Evolutionary conservation across 2,888 invertebrate species (phyloP).

Genomic region (Aspidiotus rigidus): DNA sequence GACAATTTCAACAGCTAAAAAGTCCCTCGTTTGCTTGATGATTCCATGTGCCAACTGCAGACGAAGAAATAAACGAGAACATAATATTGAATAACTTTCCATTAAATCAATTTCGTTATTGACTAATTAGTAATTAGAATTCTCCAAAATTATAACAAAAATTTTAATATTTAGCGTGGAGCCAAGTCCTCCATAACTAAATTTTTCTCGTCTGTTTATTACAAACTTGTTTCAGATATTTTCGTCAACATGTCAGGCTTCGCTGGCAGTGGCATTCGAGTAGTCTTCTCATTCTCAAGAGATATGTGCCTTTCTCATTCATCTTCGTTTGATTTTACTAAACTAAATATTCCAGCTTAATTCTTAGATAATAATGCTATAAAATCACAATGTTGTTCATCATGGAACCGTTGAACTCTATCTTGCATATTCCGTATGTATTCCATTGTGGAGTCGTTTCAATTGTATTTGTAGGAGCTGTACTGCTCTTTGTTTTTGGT

Average conservation of each 20-base stretch:
- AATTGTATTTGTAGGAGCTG: slow-evolving; percentile 18
- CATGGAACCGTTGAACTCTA: slow-evolving; percentile 24
- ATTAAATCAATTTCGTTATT: no score
- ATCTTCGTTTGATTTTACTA: neutral
- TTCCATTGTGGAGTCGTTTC: slow-evolving; percentile 20
- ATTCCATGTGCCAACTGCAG: no score
- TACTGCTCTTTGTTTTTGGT: slow-evolving; percentile 24
- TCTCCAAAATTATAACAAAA: no score
- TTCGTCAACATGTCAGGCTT: slow-evolving; percentile 20
- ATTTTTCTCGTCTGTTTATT: neutral
- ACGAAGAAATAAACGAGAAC: no score
- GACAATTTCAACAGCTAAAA: no score
- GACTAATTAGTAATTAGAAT: no score
- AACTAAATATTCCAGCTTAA: neutral
- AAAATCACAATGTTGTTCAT: neutral
- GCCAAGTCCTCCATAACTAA: neutral
- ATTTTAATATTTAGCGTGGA: no score
- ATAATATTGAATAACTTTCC: no score
- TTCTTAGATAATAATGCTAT: neutral
- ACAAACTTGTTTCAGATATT: slow-evolving; percentile 3
- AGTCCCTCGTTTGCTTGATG: no score
- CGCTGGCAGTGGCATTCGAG: slow-evolving; percentile 13
- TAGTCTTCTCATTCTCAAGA: slow-evolving; percentile 1
- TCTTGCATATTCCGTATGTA: slow-evolving; percentile 17
- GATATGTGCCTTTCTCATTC: neutral